Conservation (phyloP, 2,888 invertebrate genomes). For the Cartodere bifasciata region DNA sequence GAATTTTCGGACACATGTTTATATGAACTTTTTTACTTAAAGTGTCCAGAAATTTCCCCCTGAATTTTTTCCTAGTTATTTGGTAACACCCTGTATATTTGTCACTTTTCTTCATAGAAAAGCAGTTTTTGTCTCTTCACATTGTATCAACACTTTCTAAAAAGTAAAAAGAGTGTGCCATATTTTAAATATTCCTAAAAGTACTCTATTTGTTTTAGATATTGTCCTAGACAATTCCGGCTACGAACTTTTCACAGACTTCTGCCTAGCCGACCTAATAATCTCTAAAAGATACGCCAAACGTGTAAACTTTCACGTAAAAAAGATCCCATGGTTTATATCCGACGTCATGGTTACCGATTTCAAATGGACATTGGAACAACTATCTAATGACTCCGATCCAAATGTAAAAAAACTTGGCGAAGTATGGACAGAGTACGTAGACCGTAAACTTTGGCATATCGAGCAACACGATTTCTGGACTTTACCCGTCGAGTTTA, state of each 20-base stretch:
- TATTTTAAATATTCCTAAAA: slow-evolving; percentile 27
- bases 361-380: slow-evolving; percentile 54
- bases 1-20: no score
- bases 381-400: slow-evolving; percentile 29
- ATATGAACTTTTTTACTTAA: no score
- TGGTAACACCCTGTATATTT: no score
- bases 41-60: no score
- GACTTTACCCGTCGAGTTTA: slow-evolving; percentile 73
- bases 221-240: slow-evolving; percentile 88
- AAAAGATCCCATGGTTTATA: slow-evolving; percentile 90
- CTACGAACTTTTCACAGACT: slow-evolving; percentile 82
- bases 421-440: slow-evolving; percentile 44
- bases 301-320: slow-evolving; percentile 72
- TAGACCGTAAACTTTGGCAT: slow-evolving; percentile 38
- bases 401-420: slow-evolving; percentile 35
- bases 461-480: slow-evolving; percentile 61
- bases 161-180: slow-evolving; percentile 22
- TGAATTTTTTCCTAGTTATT: no score
- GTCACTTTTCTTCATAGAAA: no score
- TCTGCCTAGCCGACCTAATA: slow-evolving; percentile 76
- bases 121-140: no score
- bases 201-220: slow-evolving; percentile 43
- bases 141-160: no score
- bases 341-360: slow-evolving; percentile 76
- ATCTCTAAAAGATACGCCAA: slow-evolving; percentile 44